Base-by-base conservation (phyloP, 1,140 invertebrate genomes). In the Frieseomelitta varia region DNA sequence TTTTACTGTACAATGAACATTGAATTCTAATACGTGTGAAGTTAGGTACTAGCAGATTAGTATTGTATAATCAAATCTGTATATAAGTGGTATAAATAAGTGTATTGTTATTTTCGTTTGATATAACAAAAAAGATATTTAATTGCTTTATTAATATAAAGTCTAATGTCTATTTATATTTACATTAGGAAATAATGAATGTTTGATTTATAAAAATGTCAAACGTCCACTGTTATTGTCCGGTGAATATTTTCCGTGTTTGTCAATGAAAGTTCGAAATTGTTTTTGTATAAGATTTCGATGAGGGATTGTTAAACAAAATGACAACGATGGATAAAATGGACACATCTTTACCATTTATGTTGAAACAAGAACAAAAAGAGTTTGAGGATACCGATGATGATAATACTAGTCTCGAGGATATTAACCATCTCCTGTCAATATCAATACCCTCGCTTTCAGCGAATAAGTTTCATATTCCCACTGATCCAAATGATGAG, bases 391-490 rank as follows among this genome's bases (percentile, higher is more conserved):
- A 75, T 58, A 75, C 83, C 14, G 79, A 69, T 10, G 84, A 89
- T 30, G 82, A 85, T 55, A 85, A 88, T 53, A 77, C 53, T 78
- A 84, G 73, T 51, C 30, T 81, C 12, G 84, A 92, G 56, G 88
- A 88, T 77, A 86, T 83, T 19, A 79, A 79, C 39, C 81, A 78
- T 61, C 72, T 85, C 14, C 84, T 88, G 21, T 88, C 84, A 19
- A 85, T 93, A 85, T 30, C 86, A 1, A 67, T 91, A 65, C 91
- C 92, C 34, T 86, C 84, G 2, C 81, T 92, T 73, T 85, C 90
- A 1, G 81, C 77, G 11, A 90, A 86, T 2, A 83, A 89, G 79
- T 86, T 79, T 73, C 65, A 88, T 1, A 61, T 85, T 47, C 30
- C 58, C 6, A 51, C 39, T 8, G 84, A 89, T 80, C 75, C 73